Evolutionary conservation across 2,888 invertebrate species (phyloP), one percentile per base, ranked within the genome.

Genomic region (Dasysyrphus albostriatus): DNA sequence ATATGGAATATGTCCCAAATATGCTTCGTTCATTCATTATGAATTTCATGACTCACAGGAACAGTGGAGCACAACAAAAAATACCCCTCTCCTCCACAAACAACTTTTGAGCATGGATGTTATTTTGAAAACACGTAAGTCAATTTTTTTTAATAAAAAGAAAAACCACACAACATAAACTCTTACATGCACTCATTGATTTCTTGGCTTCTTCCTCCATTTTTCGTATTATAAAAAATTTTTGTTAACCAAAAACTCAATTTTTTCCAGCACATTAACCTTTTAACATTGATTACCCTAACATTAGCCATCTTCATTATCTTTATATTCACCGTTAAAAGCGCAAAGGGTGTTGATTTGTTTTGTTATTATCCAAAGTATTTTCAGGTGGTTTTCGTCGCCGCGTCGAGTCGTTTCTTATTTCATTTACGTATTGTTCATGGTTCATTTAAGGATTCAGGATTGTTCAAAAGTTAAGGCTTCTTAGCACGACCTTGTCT

Each of bases 241-340:
- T 54, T 54, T 54, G 24, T 69, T 63, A 70, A 58, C 24, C 49
- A 29, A 32, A 73, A 61, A 65, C 32, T 47, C 12, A 67, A 54
- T 32, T 69, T 69, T 29, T 69, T 39, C 69, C 54, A 69, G 54
- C 6, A 63, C 81, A 81, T 81, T 81, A 73, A 76, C 74, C 70
- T 70, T 74, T 82, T 74, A 74, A 70, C 77, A 85, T 82, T 85
- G 82, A 85, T 85, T 85, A 85, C 82, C 65, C 37, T 54, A 82
- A 78, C 81, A 83, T 83, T 75, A 79, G 79, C 74, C 49, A 74
- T 85, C 77, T 82, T 78, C 77, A 85, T 85, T 85, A 77, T 85
- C 73, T 81, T 74, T 69, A 77, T 81, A 70, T 82, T 78, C 54
- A 51, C 77, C 70, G 24, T 69, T 70, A 39, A 73, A 29, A 54